Conservation (phyloP, 2,797 vertebrate genomes). For the Hypotaenidia philippensis region DNA sequence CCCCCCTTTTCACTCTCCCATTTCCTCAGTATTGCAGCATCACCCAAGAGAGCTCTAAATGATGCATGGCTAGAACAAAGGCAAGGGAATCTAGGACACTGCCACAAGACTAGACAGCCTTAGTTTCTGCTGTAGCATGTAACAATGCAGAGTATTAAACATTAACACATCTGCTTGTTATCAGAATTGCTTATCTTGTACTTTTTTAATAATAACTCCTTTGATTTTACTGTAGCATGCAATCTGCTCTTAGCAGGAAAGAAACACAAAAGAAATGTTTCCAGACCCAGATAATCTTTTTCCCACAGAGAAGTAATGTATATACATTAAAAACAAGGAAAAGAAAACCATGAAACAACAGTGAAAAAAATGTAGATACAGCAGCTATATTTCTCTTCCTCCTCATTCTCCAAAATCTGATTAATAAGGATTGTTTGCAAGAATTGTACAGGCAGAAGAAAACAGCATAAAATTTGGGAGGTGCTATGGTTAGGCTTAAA, state of each 20-base stretch:
- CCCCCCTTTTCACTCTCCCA: neutral
- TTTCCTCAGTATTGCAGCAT: conserved; percentile 38
- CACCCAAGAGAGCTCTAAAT: conserved; percentile 44
- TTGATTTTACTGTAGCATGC: conserved; percentile 49
- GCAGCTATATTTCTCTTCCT: neutral
- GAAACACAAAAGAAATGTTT: neutral
- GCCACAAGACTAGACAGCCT: conserved; percentile 1
- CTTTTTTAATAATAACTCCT: conserved; percentile 68
- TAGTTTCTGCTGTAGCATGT: conserved; percentile 39
- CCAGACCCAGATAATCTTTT: neutral
- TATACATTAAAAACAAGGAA: neutral
- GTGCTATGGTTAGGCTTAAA: neutral
- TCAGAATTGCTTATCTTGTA: conserved; percentile 75
- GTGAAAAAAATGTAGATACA: neutral
- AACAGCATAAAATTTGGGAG: neutral
- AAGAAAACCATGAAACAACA: neutral
- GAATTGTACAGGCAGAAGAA: neutral
- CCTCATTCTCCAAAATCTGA: neutral
- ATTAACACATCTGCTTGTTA: conserved; percentile 71
- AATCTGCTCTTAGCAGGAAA: conserved; percentile 43
- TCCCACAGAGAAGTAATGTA: neutral
- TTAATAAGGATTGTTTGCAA: neutral
- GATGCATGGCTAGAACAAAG: conserved; percentile 75
- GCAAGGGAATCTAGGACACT: conserved; percentile 74
- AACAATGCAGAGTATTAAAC: conserved; percentile 66